Evolutionary conservation across 2,113 vertebrate species (phyloP), one percentile per base, ranked within the genome.

Genomic region (Chlorodrepanis virens): DNA sequence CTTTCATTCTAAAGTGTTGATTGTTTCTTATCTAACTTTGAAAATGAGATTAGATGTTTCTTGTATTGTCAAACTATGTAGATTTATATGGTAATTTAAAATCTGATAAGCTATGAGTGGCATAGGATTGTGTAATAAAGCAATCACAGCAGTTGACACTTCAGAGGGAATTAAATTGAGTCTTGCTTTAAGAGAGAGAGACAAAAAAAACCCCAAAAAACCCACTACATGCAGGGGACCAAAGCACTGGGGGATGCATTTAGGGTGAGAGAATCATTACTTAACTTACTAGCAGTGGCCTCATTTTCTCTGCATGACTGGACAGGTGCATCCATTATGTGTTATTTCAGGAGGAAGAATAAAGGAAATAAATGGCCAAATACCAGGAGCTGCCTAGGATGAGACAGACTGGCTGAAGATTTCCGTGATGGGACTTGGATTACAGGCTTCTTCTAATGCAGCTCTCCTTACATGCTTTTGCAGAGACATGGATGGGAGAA

Each of bases 61-160:
- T 84, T 95, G 82, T 89, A 95, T 93, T 97, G 91, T 94, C 76
- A 96, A 95, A 94, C 94, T 95, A 96, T 65, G 57, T 70, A 96
- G 93, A 98, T 98, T 97, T 97, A 94, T 96, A 98, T 91, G 96
- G 91, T 97, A 98, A 97, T 98, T 97, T 98, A 96, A 97, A 96
- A 97, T 97, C 94, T 96, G 95, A 97, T 98, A 98, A 96, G 60
- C 52, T 91, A 93, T 93, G 96, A 97, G 84, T 96, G 92, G 83
- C 92, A 94, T 74, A 92, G 92, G 90, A 82, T 75, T 95, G n/a
- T 35, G 89, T 94, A 97, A 97, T 97, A 98, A 97, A 91, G 93
- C 71, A 97, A 97, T 96, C 95, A 87, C 64, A 96, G 89, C 54
- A 83, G 95, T 24, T 97, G 97, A 97, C 89, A 97, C 78, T 95